Conservation (phyloP, 2,113 vertebrate species). For the Actenoides hombroni region DNA sequence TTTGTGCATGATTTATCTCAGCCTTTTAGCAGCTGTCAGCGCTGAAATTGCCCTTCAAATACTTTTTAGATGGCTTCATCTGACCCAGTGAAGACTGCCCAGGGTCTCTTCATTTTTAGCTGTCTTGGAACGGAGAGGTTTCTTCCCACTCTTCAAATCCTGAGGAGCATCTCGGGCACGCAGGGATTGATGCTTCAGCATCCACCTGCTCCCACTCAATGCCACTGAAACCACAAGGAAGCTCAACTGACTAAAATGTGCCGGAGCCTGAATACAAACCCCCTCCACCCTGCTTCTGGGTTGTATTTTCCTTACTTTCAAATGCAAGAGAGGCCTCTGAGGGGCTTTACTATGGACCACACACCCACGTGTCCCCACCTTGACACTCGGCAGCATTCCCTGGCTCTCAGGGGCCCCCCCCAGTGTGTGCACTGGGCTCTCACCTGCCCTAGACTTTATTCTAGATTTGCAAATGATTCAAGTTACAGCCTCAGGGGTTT, state of each 20-base stretch:
- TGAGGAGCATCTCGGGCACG: background rate
- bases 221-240: accelerated
- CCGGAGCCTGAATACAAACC: background rate
- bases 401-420: background rate
- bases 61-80: background rate
- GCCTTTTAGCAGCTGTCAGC: background rate
- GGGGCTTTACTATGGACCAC: background rate
- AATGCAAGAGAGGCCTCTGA: background rate
- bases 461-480: background rate
- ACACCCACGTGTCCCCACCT: accelerated
- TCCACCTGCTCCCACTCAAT: accelerated
- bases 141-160: background rate
- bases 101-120: background rate
- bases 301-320: background rate
- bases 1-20: background rate
- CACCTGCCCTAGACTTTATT: background rate
- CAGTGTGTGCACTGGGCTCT: background rate
- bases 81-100: background rate
- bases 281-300: background rate
- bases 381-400: background rate
- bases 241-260: accelerated
- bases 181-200: background rate
- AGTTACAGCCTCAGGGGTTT: background rate
- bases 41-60: background rate
- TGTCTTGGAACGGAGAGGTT: background rate